These are phyloP conservation scores for Athene cunicularia DNA, from an alignment of 2,113 vertebrate species.

Conservation along the genomic window DNA sequence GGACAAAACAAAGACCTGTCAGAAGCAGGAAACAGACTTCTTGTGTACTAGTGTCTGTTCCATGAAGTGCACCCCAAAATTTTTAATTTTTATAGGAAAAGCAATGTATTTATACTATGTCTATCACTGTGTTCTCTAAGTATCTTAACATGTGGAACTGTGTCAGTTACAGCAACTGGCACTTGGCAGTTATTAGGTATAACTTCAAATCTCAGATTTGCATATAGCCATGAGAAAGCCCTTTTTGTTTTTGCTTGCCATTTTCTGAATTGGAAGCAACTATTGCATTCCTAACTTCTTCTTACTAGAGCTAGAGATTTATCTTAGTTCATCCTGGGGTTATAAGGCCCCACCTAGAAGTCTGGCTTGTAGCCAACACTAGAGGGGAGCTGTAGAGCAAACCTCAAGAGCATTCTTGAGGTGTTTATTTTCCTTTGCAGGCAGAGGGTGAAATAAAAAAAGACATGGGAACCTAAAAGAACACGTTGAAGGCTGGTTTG, in stretches of 20 bases:
- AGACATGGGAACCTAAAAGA: neutral
- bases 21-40: neutral
- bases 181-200: neutral
- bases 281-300: neutral
- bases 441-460: neutral
- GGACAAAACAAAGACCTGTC: neutral
- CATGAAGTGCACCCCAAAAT: neutral
- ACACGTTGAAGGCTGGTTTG: neutral
- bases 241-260: neutral
- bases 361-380: conserved; percentile 18
- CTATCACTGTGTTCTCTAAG: neutral
- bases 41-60: neutral
- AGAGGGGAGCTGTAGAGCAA: neutral
- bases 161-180: neutral
- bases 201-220: neutral
- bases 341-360: conserved; percentile 41
- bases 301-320: neutral
- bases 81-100: neutral
- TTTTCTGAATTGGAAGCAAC: neutral
- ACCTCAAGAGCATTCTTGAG: neutral
- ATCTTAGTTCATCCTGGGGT: conserved; percentile 56
- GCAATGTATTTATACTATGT: neutral
- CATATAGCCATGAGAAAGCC: neutral
- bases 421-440: conserved; percentile 6
- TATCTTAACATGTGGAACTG: neutral